Base-by-base conservation (phyloP, 2,797 vertebrate genomes). In the Microcaecilia unicolor region DNA sequence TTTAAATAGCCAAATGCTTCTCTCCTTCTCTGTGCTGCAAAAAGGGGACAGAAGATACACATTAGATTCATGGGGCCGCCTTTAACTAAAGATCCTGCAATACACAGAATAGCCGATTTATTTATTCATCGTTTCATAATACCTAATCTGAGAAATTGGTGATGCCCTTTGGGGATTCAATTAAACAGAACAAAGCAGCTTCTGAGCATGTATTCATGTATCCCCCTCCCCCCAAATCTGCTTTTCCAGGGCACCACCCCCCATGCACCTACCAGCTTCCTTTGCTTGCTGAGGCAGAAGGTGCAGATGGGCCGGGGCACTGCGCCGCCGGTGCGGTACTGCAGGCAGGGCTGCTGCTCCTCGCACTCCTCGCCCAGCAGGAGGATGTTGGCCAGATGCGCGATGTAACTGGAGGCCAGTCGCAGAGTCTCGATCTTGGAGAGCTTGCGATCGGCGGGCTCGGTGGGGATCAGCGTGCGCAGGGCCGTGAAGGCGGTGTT, bases 351-450 rank as follows among this genome's bases (percentile, higher is more conserved):
- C 49, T 77, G 76, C 5, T 76, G 80, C 45, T 77, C 83, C 21
- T 61, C 56, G 40, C 70, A 64, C 29, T 76, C 74, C 23, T 86
- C 85, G 41, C 77, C 88, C 42, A 87, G 68, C 48, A 87, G 74
- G 60, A 90, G 74, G 38, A 93, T 80, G 51, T 89, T 87, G 38
- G 81, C 88, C 70, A 92, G 79, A 71, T 93, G 91, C 2, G 88
- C 76, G 73, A 93, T 92, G 76, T 93, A 93, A 74, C 90, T 91
- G 47, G 88, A 76, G 10, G 90, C 91, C 69, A 93, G 70, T 33
- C 91, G 86, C 58, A 93, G 78, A 15, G 90, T 93, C 80, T 93
- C 91, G 17, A 91, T 86, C 76, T 92, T 92, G 64, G 91, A 93
- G 8, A 93, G 81, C 55, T 87, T 87, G 45, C 91, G 70, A 66